These are phyloP conservation scores for Drosophila nigromelanica DNA, from an alignment of 1,140 invertebrate genomes.

Conservation along the genomic window DNA sequence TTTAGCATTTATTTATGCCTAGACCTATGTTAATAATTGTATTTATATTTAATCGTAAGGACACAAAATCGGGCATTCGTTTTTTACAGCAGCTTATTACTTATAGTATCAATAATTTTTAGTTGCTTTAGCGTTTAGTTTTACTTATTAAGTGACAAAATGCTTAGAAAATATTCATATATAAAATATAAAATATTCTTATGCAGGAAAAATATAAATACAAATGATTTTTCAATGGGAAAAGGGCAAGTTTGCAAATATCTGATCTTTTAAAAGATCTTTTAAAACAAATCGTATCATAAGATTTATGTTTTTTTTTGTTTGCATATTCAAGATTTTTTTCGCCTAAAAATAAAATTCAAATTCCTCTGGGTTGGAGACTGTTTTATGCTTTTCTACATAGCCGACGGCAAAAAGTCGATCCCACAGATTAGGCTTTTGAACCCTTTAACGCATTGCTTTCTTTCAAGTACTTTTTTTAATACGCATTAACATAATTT, in stretches of 20 bases:
- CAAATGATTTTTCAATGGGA: slow-evolving; percentile 12
- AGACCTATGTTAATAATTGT: slow-evolving; percentile 35
- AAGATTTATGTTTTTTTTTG: background rate
- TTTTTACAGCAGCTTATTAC: slow-evolving; percentile 44
- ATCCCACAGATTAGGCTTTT: background rate
- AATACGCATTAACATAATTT: slow-evolving; percentile 8
- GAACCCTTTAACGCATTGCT: background rate
- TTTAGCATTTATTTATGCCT: slow-evolving; percentile 66
- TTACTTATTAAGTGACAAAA: slow-evolving; percentile 53
- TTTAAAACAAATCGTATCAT: background rate
- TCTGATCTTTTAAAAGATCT: background rate
- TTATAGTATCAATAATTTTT: slow-evolving; percentile 38
- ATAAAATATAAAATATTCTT: slow-evolving; percentile 78
- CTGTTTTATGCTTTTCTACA: background rate
- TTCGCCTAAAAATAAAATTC: background rate
- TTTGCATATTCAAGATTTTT: background rate
- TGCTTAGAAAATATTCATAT: slow-evolving; percentile 64
- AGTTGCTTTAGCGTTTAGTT: slow-evolving; percentile 56
- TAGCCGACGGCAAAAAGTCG: slow-evolving; percentile 3
- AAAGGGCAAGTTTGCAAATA: background rate
- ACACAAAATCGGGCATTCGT: slow-evolving; percentile 32
- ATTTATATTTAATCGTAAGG: slow-evolving; percentile 37
- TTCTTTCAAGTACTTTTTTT: background rate
- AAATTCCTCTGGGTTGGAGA: background rate
- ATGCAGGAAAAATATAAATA: slow-evolving; percentile 51